Percentiles rank a stretch among this genome's conserved stretches.
These are phyloP conservation scores for Ganaspis sp. DNA, from an alignment of 1,140 invertebrate species.

Conservation along the genomic window DNA sequence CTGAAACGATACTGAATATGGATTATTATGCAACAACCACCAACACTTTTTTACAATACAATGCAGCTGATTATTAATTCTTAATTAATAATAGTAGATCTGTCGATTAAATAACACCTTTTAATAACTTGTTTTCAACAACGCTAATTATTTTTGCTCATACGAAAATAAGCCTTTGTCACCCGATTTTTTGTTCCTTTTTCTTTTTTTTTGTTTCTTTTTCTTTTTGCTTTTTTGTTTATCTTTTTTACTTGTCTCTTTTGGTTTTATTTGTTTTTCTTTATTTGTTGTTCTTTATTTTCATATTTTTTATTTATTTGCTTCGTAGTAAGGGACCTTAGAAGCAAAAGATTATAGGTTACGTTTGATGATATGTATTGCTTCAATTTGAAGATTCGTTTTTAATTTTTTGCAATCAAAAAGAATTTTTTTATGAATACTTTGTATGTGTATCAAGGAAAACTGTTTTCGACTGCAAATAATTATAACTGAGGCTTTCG, in stretches of 20 bases:
- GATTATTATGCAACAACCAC: conserved; percentile 3
- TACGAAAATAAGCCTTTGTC: background rate
- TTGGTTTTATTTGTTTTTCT: background rate
- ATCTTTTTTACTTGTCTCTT: no score
- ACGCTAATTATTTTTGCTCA: background rate
- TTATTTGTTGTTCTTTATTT: background rate
- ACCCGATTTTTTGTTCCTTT: no score
- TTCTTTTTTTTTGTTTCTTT: background rate
- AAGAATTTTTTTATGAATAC: no score
- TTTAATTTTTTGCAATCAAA: no score
- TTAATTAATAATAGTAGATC: background rate
- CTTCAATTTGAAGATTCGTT: no score
- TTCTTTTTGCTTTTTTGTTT: background rate
- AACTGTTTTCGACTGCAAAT: no score
- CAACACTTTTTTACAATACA: background rate
- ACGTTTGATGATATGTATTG: no score
- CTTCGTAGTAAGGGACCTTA: no score
- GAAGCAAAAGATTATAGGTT: no score
- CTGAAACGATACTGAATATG: background rate
- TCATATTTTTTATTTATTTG: background rate
- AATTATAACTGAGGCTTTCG: no score
- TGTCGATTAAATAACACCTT: background rate
- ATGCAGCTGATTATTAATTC: background rate
- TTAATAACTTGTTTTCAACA: background rate
- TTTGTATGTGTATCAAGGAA: no score